Evolutionary conservation across 1,140 invertebrate species (phyloP).

Genomic region (Uloborus diversus): DNA sequence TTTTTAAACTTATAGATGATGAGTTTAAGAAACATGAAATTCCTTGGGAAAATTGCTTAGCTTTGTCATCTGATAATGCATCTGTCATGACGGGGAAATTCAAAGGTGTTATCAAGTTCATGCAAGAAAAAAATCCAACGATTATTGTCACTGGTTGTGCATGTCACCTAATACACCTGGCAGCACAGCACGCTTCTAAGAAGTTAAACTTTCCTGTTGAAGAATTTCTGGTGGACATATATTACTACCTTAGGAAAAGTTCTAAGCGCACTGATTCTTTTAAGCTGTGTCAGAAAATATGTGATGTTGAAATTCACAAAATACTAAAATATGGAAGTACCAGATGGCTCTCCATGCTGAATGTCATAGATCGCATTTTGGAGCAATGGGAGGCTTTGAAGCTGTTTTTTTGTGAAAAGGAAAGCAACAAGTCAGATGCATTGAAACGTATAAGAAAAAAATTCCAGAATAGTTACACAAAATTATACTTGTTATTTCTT

Average conservation of each 20-base stretch:
- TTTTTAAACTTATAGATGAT: neutral
- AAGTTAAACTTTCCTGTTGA: neutral
- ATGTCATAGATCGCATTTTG: slow-evolving; percentile 63
- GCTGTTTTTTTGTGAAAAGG: slow-evolving; percentile 59
- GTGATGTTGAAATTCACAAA: slow-evolving; percentile 62
- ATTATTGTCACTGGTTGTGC: neutral
- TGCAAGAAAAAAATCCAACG: neutral
- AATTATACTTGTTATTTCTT: neutral
- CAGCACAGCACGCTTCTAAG: neutral
- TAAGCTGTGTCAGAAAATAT: slow-evolving; percentile 44
- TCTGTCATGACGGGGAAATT: neutral
- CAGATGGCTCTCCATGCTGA: slow-evolving; percentile 63
- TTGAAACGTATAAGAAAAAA: neutral
- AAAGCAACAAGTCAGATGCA: neutral
- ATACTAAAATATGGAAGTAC: slow-evolving; percentile 55
- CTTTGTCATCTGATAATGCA: neutral
- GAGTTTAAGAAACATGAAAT: neutral
- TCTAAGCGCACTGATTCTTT: neutral
- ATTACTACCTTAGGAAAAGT: slow-evolving; percentile 7
- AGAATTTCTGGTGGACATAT: neutral
- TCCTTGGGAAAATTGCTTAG: neutral
- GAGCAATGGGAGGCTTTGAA: slow-evolving; percentile 63
- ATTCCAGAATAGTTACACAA: neutral
- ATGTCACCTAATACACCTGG: neutral
- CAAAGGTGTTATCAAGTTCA: neutral